Evolutionary conservation across 30 jellyfish, hydroid and myxozoan genomes (phyloP).

Genomic region (Mastigias papua): DNA sequence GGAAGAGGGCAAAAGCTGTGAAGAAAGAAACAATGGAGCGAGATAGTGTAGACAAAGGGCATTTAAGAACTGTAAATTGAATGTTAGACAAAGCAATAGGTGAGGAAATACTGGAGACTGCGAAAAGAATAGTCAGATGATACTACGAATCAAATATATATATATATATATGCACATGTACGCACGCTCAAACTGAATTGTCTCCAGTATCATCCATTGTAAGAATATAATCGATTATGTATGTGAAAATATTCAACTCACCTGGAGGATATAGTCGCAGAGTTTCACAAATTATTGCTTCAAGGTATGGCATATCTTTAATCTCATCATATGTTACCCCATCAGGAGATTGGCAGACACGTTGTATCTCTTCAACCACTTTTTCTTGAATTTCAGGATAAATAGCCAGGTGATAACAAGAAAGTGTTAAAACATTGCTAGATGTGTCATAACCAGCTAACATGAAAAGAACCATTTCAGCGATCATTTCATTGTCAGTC

Average conservation of each 20-base stretch:
- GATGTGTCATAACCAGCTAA: slow-evolving; percentile 87
- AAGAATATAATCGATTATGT: too few relatives aligned
- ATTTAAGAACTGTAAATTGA: too few relatives aligned
- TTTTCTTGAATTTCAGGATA: slow-evolving; percentile 74
- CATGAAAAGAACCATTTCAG: slow-evolving; percentile 58
- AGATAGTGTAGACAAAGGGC: too few relatives aligned
- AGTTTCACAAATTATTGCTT: slow-evolving; percentile 63
- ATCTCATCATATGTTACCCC: slow-evolving; percentile 55
- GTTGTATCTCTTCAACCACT: slow-evolving; percentile 65
- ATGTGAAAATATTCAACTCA: not conserved
- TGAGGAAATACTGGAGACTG: too few relatives aligned
- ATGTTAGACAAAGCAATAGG: too few relatives aligned
- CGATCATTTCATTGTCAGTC: slow-evolving; percentile 70
- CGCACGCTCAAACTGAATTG: too few relatives aligned
- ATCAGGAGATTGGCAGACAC: slow-evolving; percentile 35
- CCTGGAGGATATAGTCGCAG: slow-evolving; percentile 74
- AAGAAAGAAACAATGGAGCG: too few relatives aligned
- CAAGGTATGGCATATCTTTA: slow-evolving; percentile 62
- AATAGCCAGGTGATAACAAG: slow-evolving; percentile 71
- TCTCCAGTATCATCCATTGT: too few relatives aligned
- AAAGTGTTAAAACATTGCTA: slow-evolving; percentile 44
- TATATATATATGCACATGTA: too few relatives aligned
- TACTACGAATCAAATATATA: too few relatives aligned
- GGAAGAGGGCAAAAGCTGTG: too few relatives aligned
- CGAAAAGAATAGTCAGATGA: too few relatives aligned